Evolutionary conservation across 2,797 vertebrate species (phyloP).

Genomic region (Diceros bicornis): DNA sequence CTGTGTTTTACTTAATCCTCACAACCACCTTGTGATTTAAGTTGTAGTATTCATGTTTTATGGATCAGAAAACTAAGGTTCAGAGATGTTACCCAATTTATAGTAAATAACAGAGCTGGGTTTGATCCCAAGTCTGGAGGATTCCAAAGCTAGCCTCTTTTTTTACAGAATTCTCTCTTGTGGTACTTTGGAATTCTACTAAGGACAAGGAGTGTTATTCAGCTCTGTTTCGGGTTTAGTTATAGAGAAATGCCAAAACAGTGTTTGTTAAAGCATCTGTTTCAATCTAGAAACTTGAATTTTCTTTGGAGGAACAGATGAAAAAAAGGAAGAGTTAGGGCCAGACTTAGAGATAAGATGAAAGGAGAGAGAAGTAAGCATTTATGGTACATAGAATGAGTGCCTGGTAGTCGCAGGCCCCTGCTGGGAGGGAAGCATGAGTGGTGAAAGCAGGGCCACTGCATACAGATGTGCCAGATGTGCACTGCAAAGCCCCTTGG

Average conservation of each 20-base stretch:
- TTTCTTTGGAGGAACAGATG: not conserved
- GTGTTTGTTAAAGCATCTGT: not conserved
- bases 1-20: not conserved
- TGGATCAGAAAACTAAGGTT: not conserved
- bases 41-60: not conserved
- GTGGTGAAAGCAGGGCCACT: not conserved
- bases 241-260: not conserved
- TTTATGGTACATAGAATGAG: not conserved
- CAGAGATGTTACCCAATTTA: not conserved
- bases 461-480: not conserved
- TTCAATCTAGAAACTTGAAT: not conserved
- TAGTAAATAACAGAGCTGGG: not conserved
- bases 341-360: not conserved
- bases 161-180: not conserved
- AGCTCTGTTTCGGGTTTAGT: not conserved
- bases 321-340: not conserved
- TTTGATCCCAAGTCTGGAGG: not conserved
- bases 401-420: not conserved
- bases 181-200: not conserved
- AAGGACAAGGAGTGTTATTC: not conserved
- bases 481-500: not conserved
- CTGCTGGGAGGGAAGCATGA: not conserved
- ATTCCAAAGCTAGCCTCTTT: not conserved
- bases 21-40: not conserved
- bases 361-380: not conserved